phyloP scores from a whole-genome alignment of 2,113 vertebrate species.

The Gymnarchus niloticus region DNA sequence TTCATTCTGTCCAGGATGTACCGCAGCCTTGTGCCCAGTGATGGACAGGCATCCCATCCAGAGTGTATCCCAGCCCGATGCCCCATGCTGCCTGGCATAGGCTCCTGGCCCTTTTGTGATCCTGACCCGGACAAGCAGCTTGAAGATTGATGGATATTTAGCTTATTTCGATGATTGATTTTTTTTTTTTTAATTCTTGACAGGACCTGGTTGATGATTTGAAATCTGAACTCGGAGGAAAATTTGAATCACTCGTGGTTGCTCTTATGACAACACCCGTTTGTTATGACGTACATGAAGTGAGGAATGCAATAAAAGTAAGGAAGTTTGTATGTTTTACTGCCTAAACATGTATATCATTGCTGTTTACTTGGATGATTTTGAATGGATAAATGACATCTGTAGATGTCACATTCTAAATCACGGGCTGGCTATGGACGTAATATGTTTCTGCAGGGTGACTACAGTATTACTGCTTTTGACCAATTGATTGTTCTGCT shows the following conservation, averaged over 20 bases:
- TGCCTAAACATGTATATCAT: background rate
- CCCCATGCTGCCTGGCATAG: no score
- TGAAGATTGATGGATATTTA: background rate
- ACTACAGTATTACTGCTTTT: no score
- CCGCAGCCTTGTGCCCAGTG: no score
- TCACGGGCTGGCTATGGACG: background rate
- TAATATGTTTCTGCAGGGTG: no score
- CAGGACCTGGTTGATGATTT: conserved; percentile 83
- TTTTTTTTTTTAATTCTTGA: background rate
- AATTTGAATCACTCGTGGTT: conserved; percentile 82
- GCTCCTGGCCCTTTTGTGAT: no score
- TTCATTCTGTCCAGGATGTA: no score
- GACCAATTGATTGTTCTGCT: background rate
- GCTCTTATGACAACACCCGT: conserved; percentile 72
- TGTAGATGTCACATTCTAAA: background rate
- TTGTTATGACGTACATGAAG: conserved; percentile 71
- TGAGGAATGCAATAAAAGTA: conserved; percentile 88
- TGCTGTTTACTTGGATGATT: background rate
- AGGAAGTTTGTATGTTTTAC: background rate
- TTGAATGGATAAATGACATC: background rate
- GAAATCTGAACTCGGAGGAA: conserved; percentile 86
- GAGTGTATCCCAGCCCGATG: no score
- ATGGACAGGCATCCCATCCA: no score
- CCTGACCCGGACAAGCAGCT: background rate
- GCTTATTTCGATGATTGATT: background rate